Base-by-base conservation (phyloP, 2,888 invertebrate genomes). In the Emmelina monodactyla region DNA sequence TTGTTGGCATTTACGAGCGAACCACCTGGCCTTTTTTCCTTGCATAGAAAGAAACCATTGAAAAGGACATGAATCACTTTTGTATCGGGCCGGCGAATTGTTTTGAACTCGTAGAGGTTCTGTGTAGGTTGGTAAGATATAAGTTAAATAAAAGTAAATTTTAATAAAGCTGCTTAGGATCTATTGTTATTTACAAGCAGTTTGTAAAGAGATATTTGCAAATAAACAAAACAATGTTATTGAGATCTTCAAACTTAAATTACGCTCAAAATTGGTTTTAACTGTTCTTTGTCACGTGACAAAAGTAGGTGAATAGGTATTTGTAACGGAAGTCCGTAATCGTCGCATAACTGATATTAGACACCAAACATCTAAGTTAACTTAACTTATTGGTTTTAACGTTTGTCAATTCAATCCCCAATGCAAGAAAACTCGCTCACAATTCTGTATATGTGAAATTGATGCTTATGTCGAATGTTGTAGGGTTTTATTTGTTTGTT, bases 21-120 rank as follows among this genome's bases (percentile, higher is more conserved):
- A 65, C 70, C 76, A 76, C 75, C 76, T 76, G 76, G 76, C 55
- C 62, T 67, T 72, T 76, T 76, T 75, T 72, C 62, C 57, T 62
- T 59, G 46, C 50, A 55, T 6, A 9, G 5, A 55, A 60, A 55
- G 56, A 54, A 55, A 58, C 62, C 62, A 72, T 71, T 70, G 57
- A 68, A 63, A n/a, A 53, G 44, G 55, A 54, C 28, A 61, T 69
- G 64, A 72, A 67, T 69, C 65, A 68, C 62, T 62, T 61, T 57
- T 55, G 62, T 60, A 51, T 54, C 53, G 51, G n/a, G n/a, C 53
- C 51, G 47, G 51, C 53, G 49, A 52, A 53, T 9, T 28, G 28
- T 4, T n/a, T 28, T 19, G 19, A 6, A 19, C 9, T 19, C 5
- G 19, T 19, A n/a, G n/a, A n/a, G n/a, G n/a, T n/a, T n/a, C n/a